Base-by-base conservation (phyloP, 2,888 invertebrate genomes). In the Oscheius sp. region DNA sequence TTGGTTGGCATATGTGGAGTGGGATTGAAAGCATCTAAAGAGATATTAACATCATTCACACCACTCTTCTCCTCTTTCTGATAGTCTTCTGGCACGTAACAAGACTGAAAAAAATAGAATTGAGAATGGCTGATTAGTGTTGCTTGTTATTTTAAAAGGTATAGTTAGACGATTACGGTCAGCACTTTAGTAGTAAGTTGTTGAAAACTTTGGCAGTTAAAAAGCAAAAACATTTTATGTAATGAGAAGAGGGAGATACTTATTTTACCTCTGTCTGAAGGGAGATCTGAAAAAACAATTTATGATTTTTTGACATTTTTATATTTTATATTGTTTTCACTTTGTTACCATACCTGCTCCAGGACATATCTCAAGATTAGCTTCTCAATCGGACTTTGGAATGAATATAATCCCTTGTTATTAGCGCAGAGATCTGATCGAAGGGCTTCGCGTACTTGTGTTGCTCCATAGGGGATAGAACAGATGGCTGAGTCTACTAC, bases 381-480 rank as follows among this genome's bases (percentile, higher is more conserved):
- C 62, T 87, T 86, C 77, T 90, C 89, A 0, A 89, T 86, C 8
- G 86, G 85, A 5, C 87, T 86, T 64, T 82, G 82, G 78, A 88
- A 87, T 32, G 85, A 81, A 79, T 78, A 80, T 26, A 74, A 54
- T 9, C 76, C 81, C 36, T 86, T 87, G 65, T 86, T 87, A 32
- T 70, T 67, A 14, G 77, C 75, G 47, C 67, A 69, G 56, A 86
- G 62, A 28, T 78, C 74, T 17, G 71, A 64, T 26, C 76, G 64
- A 45, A 85, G 69, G 14, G 75, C 67, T 30, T 84, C 81, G 17
- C 81, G 74, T 62, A 90, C 87, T 74, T 88, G 87, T 50, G 86
- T 85, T 9, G 89, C 89, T 22, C 90, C 90, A 77, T 88, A 89
- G 0, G 89, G 88, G 68, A 89, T 87, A n/a, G 88, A 86, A 14